phyloP scores from a whole-genome alignment of 2,113 vertebrate species.

The Rana temporaria region DNA sequence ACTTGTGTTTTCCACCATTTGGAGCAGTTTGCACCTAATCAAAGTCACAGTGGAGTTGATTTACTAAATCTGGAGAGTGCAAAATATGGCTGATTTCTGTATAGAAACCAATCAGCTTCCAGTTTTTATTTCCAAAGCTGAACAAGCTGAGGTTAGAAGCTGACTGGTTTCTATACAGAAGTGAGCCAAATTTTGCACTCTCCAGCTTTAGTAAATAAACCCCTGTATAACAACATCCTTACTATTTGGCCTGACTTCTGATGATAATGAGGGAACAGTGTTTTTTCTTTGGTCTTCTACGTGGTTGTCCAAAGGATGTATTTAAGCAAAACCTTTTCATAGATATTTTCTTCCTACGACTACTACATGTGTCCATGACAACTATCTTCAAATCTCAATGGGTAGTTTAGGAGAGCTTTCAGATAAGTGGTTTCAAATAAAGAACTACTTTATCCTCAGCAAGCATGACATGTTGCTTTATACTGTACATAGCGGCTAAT shows the following conservation, averaged over 20 bases:
- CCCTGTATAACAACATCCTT: neutral
- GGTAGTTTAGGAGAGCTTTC: constrained; percentile 24
- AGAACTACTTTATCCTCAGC: constrained; percentile 26
- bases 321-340: constrained; percentile 1
- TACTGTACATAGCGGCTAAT: constrained; percentile 19
- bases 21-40: neutral
- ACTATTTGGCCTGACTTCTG: neutral
- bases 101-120: no score
- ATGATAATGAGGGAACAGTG: neutral
- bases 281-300: neutral
- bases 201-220: no score
- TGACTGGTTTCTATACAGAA: no score
- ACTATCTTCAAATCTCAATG: constrained; percentile 51
- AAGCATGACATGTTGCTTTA: constrained; percentile 14
- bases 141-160: no score
- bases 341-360: constrained; percentile 40
- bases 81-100: no score
- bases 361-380: constrained; percentile 52
- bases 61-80: no score
- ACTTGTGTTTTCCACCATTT: neutral
- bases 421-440: constrained; percentile 42
- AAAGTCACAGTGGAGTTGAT: no score
- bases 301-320: constrained; percentile 1
- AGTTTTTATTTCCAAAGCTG: no score
- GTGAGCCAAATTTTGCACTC: no score